Evolutionary conservation across 1,140 invertebrate genomes (phyloP).

Genomic region (Lepidurus couesii): DNA sequence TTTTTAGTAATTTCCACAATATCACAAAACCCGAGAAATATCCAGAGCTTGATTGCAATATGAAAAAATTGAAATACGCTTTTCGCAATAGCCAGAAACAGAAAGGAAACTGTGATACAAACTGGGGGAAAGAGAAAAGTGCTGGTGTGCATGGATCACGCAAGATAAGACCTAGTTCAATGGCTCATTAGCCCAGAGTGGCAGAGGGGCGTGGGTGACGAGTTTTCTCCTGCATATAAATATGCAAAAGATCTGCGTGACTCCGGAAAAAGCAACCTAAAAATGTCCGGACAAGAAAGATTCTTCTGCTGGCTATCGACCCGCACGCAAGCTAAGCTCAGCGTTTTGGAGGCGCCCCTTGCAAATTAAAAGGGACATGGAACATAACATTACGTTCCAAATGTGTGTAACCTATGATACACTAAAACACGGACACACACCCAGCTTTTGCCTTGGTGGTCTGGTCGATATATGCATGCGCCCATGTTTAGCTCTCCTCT

Average conservation of each 20-base stretch:
- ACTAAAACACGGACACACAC: not conserved
- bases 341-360: not conserved
- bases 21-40: too few relatives aligned
- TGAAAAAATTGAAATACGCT: too few relatives aligned
- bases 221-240: not conserved
- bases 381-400: not conserved
- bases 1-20: too few relatives aligned
- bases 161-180: not conserved
- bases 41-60: too few relatives aligned
- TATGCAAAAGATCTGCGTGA: not conserved
- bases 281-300: not conserved
- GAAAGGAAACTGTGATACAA: not conserved
- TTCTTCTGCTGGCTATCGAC: conserved; percentile 2
- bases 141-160: not conserved
- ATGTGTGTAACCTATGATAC: not conserved
- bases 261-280: not conserved
- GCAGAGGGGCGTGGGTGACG: not conserved
- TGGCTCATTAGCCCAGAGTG: not conserved
- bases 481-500: not conserved
- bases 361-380: not conserved
- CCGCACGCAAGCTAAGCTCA: not conserved
- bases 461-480: conserved; percentile 2
- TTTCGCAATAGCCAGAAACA: not conserved
- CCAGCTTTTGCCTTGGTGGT: not conserved
- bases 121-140: not conserved